Conservation (phyloP, 2,113 vertebrate species). For the Ranitomeya variabilis region DNA sequence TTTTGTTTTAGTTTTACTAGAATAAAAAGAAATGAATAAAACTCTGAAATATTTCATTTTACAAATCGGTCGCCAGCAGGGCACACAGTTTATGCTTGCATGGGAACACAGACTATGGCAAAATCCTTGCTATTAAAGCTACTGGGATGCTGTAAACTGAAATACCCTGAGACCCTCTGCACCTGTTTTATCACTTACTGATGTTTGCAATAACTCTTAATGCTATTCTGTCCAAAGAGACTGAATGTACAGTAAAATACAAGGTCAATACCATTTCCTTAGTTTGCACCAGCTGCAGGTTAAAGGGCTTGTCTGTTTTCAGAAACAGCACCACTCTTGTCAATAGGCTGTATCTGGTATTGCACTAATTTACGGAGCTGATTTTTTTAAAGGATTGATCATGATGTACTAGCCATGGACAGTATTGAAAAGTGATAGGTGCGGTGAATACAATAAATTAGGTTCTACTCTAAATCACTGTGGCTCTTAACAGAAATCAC, state of each 20-base stretch:
- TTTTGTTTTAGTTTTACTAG: constrained; percentile 21
- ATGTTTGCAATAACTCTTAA: constrained; percentile 11
- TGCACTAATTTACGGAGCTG: neutral
- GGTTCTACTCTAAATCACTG: neutral
- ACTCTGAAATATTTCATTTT: constrained; percentile 9
- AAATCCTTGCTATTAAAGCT: constrained; percentile 8
- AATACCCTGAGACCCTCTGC: constrained; percentile 21
- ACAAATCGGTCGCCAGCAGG: constrained; percentile 25
- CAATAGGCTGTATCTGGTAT: neutral
- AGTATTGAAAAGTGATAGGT: too few relatives aligned
- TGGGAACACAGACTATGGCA: neutral
- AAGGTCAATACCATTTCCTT: neutral
- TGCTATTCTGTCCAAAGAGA: neutral
- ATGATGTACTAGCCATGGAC: too few relatives aligned
- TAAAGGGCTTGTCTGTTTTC: neutral
- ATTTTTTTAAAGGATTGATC: too few relatives aligned
- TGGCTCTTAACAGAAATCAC: neutral
- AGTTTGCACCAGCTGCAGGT: neutral
- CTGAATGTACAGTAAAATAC: neutral
- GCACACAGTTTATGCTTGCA: constrained; percentile 7
- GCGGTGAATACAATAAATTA: neutral
- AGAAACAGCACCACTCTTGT: neutral
- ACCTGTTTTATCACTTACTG: constrained; percentile 41
- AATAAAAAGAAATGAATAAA: neutral
- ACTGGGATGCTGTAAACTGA: constrained; percentile 30